Evolutionary conservation across 2,888 invertebrate genomes (phyloP), one percentile per base, ranked within the genome.

Genomic region (Timema cristinae): DNA sequence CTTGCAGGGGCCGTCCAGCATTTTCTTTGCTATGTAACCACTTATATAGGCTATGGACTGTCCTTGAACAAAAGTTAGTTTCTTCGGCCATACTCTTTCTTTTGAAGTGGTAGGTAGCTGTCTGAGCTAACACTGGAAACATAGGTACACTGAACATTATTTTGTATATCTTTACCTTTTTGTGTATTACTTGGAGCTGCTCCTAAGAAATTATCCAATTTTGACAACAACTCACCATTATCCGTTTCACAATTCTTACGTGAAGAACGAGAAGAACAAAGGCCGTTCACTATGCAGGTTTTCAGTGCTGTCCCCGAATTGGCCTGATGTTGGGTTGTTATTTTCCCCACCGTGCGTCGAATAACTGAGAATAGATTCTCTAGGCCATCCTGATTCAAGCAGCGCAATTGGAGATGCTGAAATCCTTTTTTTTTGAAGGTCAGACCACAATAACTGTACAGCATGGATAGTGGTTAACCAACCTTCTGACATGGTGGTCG

Each of bases 1-100:
- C 32, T 59, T 59, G 13, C n/a, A 59, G 0, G 32, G 16, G 32
- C 59, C 59, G n/a, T 32, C 32, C 9, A 59, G 5, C 32, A 59
- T 16, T 32, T 56, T 56, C 59, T 11, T 59, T 8, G 59, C 59
- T 7, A 59, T 59, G 32, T 7, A 59, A 8, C 59, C 5, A 0
- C n/a, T 59, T 5, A 59, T 9, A 59, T 59, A 59, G 15, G 59
- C 59, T 13, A 59, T 32, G 32, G 59, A 59, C 59, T 59, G 59
- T 16, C 15, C 15, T 59, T 59, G 6, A 16, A 32, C 8, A 59
- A 59, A 59, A 59, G 5, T 59, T 32, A 59, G 13, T 15, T 56
- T 59, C 59, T 16, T 32, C 32, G n/a, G 59, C 15, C 9, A 5
- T n/a, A 59, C 32, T n/a, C 9, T 9, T 59, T 8, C 15, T 32